Evolutionary conservation across 2,888 invertebrate genomes (phyloP), one percentile per base, ranked within the genome.

Genomic region (Tridacna crocea): DNA sequence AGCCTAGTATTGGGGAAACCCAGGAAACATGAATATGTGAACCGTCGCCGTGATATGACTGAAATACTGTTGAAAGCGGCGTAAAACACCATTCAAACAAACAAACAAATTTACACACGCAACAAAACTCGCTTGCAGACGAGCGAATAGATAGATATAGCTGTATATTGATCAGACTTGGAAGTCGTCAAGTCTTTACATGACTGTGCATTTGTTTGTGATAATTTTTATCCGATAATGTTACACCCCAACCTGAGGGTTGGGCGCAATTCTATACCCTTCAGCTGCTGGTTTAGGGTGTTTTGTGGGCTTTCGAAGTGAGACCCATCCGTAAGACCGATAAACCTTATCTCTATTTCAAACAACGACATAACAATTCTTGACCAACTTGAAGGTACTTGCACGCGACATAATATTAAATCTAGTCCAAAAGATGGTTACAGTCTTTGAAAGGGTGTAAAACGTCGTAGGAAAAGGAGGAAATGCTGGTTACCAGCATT

Each of bases 191-290:
- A n/a, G n/a, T 48, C 10, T 47, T 70, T 51, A 70, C 70, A 51
- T 70, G 70, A 24, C 26, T 70, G 70, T 70, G 70, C 70, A 70
- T 70, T 70, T 70, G 70, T 70, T 51, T 70, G 36, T 26, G 22
- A 12, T 70, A 12, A 70, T 47, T 70, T n/a, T 26, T 48, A 51
- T 3, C 24, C 70, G 0, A 70, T 70, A 51, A 17, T 22, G 24
- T 70, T 70, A 51, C 70, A 22, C 26, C 22, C 47, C 12, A 46
- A 66, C 26, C 65, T 36, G 15, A 27, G 46, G 17, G 36, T 46
- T 10, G 46, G 46, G n/a, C 36, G 66, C 19, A 66, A 66, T 46
- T n/a, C 46, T n/a, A 66, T 26, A 66, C 17, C 27, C 46, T 11
- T 46, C 66, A 66, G 66, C 66, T 66, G 66, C 66, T 36, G 46